Evolutionary conservation across 2,888 invertebrate genomes (phyloP).

Genomic region (Eretmocerus hayati): DNA sequence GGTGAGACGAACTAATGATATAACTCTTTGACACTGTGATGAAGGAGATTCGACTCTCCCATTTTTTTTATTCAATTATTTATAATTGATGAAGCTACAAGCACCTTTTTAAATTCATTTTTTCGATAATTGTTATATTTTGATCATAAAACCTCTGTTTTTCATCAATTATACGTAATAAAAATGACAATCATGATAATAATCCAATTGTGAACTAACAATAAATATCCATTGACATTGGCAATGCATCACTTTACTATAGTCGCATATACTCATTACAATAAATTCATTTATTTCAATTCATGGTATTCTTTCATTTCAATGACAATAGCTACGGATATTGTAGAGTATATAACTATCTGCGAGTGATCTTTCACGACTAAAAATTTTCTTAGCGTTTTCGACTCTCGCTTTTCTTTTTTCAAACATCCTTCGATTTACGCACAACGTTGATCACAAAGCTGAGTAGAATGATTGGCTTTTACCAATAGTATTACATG

Average conservation of each 20-base stretch:
- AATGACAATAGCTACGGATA: constrained; percentile 27
- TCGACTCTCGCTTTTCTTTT: constrained; percentile 15
- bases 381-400: constrained; percentile 19
- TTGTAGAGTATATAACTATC: constrained; percentile 33
- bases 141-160: constrained; percentile 4
- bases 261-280: constrained; percentile 34
- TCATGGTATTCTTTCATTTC: constrained; percentile 25
- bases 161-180: constrained; percentile 16
- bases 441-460: constrained; percentile 36
- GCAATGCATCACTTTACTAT: constrained; percentile 31
- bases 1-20: neutral
- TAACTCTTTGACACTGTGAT: constrained; percentile 2
- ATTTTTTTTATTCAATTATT: constrained; percentile 17
- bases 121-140: constrained; percentile 22
- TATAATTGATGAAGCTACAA: neutral
- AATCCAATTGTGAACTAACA: constrained; percentile 34
- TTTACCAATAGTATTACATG: constrained; percentile 17
- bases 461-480: constrained; percentile 33
- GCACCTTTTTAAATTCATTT: constrained; percentile 12
- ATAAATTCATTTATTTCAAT: constrained; percentile 27
- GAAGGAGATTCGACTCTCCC: constrained; percentile 6
- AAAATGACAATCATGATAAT: constrained; percentile 23
- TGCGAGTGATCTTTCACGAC: constrained; percentile 27
- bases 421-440: constrained; percentile 10
- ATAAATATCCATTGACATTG: constrained; percentile 35